Percentiles rank a stretch among this genome's conserved stretches.
These are phyloP conservation scores for Aurelia aurita DNA, from an alignment of 30 jellyfish, hydroid and myxozoan species.

Conservation along the genomic window DNA sequence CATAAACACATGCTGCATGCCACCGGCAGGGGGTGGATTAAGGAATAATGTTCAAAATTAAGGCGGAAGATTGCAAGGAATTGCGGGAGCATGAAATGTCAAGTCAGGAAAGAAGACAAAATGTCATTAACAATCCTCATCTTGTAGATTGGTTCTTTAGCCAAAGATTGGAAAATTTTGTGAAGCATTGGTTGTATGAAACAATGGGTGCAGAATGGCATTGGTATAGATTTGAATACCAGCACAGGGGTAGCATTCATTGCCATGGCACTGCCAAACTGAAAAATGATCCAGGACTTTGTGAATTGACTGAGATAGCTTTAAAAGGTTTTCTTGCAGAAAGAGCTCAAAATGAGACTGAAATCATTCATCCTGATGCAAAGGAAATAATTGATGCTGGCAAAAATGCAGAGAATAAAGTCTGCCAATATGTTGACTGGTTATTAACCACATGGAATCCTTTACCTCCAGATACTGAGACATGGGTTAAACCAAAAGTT, in stretches of 20 bases:
- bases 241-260: conserved; percentile 58
- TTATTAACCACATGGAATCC: conserved; percentile 41
- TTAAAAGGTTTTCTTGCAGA: conserved; percentile 24
- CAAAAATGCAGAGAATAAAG: neutral
- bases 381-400: conserved; percentile 21
- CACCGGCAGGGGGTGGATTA: too few species aligned
- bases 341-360: neutral
- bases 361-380: too few species aligned
- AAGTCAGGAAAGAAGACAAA: neutral
- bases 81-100: neutral
- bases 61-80: too few species aligned
- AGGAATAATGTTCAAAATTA: too few species aligned
- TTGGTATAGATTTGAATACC: conserved; percentile 61
- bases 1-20: too few species aligned
- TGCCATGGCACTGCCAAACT: too few species aligned
- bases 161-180: conserved; percentile 40
- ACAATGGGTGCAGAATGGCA: conserved; percentile 66
- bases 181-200: conserved; percentile 50
- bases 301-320: conserved; percentile 36
- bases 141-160: conserved; percentile 7
- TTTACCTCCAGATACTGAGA: conserved; percentile 7
- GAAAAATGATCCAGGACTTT: too few species aligned
- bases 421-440: conserved; percentile 35
- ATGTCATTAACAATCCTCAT: conserved; percentile 55
- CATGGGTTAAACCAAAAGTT: conserved; percentile 43